Conservation (phyloP, 2,888 invertebrate genomes). For the Megamerina dolium region DNA sequence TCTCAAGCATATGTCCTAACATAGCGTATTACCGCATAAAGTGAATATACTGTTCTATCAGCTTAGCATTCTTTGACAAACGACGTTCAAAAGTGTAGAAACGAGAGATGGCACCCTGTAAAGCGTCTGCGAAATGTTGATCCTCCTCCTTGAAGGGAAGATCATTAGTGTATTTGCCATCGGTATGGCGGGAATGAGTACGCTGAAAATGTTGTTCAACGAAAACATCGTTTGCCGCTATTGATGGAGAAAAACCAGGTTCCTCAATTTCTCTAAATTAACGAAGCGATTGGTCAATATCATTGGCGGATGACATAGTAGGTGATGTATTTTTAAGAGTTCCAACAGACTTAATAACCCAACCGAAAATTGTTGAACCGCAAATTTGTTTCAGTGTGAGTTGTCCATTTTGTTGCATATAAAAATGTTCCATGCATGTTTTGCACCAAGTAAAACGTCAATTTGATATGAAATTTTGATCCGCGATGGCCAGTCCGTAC, state of each 20-base stretch:
- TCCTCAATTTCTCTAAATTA: constrained; percentile 12
- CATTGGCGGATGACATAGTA: constrained; percentile 3
- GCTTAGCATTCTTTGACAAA: constrained; percentile 3
- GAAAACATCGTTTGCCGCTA: background rate
- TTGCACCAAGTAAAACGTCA: background rate
- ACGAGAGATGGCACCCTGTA: no score
- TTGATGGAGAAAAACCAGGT: background rate
- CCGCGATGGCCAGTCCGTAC: no score
- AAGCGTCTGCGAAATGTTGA: no score
- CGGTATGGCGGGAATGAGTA: no score
- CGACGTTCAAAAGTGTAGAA: constrained; percentile 9
- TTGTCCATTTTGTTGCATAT: constrained; percentile 3
- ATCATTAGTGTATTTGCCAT: no score
- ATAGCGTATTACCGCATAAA: constrained; percentile 5
- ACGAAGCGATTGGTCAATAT: constrained; percentile 3
- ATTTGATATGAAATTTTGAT: no score
- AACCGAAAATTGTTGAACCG: constrained; percentile 12
- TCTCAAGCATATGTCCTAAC: constrained; percentile 3
- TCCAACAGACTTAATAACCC: constrained; percentile 7
- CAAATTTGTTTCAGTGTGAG: constrained; percentile 4
- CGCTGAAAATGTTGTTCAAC: constrained; percentile 11
- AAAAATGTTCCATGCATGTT: background rate
- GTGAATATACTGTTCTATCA: no score
- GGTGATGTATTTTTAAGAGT: background rate
- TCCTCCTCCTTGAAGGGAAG: constrained; percentile 7